These are phyloP conservation scores for Ahaetulla prasina DNA, from an alignment of 2,113 vertebrate genomes.

Conservation along the genomic window DNA sequence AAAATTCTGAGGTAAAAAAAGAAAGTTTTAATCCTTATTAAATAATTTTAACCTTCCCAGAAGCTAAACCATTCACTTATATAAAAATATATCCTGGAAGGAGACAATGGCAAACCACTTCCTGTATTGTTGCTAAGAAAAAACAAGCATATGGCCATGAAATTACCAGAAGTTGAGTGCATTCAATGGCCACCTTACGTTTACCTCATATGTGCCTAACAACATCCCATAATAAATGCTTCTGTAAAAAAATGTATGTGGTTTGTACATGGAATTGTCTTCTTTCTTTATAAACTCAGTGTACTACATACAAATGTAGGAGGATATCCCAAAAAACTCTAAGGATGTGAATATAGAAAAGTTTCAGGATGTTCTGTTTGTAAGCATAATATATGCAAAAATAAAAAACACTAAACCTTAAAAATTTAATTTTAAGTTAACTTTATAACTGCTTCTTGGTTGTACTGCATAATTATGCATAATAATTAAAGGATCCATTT, in stretches of 20 bases:
- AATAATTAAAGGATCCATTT: not conserved
- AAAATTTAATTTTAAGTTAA: not conserved
- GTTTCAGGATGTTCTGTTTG: not conserved
- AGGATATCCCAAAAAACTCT: constrained; percentile 33
- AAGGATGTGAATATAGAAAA: not conserved
- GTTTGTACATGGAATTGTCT: constrained; percentile 41
- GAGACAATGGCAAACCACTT: not conserved
- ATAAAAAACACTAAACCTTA: not conserved
- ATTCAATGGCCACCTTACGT: not conserved
- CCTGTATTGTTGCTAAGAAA: not conserved
- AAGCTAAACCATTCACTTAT: constrained; percentile 20
- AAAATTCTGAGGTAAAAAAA: not conserved
- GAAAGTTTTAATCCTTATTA: not conserved
- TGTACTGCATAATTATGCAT: not conserved
- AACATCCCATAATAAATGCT: not conserved
- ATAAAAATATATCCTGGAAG: not conserved
- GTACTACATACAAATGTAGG: constrained; percentile 45
- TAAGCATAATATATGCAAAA: not conserved
- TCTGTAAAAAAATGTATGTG: constrained; percentile 38
- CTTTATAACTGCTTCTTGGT: not conserved
- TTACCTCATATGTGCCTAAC: not conserved
- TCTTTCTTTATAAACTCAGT: constrained; percentile 45
- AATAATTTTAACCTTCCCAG: not conserved
- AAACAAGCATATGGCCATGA: not conserved
- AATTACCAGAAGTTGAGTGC: not conserved